Evolutionary conservation across 2,888 invertebrate genomes (phyloP).

Genomic region (Steinernema hermaphroditum): DNA sequence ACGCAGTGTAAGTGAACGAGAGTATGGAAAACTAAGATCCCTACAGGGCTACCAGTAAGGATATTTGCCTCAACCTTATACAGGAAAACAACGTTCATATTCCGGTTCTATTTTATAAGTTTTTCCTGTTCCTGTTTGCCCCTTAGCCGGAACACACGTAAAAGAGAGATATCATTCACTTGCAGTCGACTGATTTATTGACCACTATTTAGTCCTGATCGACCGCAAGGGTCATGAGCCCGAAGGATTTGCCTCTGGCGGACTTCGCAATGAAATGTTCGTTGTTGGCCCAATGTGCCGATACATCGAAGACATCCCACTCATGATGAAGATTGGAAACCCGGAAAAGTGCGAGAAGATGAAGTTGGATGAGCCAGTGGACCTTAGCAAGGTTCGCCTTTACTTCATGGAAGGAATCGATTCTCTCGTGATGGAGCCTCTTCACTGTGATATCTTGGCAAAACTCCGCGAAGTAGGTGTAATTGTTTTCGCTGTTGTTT

Average conservation of each 20-base stretch:
- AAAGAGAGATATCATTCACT: too few species aligned
- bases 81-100: too few species aligned
- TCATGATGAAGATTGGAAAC: slow-evolving; percentile 74
- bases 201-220: too few species aligned
- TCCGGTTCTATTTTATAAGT: too few species aligned
- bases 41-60: too few species aligned
- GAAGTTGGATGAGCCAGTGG: slow-evolving; percentile 65
- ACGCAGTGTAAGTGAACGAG: slow-evolving; percentile 71
- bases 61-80: too few species aligned
- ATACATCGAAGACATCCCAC: slow-evolving; percentile 81
- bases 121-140: too few species aligned
- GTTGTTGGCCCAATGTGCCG: slow-evolving; percentile 85
- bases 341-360: slow-evolving; percentile 41
- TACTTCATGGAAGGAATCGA: slow-evolving; percentile 78
- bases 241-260: neutral
- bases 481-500: too few species aligned
- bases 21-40: too few species aligned
- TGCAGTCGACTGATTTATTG: too few species aligned
- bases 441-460: slow-evolving; percentile 29
- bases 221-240: slow-evolving; percentile 16
- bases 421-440: slow-evolving; percentile 34
- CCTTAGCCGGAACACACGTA: too few species aligned
- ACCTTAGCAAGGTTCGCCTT: slow-evolving; percentile 75
- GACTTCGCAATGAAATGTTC: slow-evolving; percentile 73
- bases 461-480: slow-evolving; percentile 19